Evolutionary conservation across 2,888 invertebrate species (phyloP).

Genomic region (Epinotia demarniana): DNA sequence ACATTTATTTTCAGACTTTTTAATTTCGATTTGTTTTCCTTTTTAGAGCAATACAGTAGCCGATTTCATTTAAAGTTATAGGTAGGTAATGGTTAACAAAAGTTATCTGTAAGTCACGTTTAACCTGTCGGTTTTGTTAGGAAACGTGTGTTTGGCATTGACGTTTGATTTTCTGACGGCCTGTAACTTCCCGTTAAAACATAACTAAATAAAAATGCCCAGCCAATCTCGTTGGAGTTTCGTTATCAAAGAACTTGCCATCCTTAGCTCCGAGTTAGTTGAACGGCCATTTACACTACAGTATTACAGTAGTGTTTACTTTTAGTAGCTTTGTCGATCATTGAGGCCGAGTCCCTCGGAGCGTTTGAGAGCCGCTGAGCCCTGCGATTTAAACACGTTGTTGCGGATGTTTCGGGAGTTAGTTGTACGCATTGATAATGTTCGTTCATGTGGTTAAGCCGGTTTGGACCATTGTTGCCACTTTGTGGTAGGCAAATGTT

Average conservation of each 20-base stretch:
- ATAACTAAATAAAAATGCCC: no score
- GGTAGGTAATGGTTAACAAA: no score
- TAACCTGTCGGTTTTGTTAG: no score
- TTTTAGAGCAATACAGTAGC: no score
- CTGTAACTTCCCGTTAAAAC: no score
- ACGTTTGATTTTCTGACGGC: no score
- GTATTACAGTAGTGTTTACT: constrained; percentile 30
- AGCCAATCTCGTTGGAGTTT: no score
- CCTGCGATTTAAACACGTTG: constrained; percentile 16
- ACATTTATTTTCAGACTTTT: constrained; percentile 8
- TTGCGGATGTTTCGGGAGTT: neutral
- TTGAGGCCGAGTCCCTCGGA: constrained; percentile 31
- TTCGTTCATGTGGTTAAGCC: constrained; percentile 7
- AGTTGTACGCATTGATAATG: neutral
- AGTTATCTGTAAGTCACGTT: no score
- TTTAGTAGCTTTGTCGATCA: constrained; percentile 21
- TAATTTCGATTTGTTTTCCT: neutral
- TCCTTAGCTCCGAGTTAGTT: constrained; percentile 18
- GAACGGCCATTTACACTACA: constrained; percentile 7
- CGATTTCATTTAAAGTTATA: no score
- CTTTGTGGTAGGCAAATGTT: neutral
- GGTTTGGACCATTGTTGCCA: constrained; percentile 8
- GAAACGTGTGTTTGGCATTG: no score
- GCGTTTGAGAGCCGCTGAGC: constrained; percentile 20
- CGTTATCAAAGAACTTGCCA: neutral